phyloP scores from a whole-genome alignment of 2,888 invertebrate species.

The Fragum whitleyi region DNA sequence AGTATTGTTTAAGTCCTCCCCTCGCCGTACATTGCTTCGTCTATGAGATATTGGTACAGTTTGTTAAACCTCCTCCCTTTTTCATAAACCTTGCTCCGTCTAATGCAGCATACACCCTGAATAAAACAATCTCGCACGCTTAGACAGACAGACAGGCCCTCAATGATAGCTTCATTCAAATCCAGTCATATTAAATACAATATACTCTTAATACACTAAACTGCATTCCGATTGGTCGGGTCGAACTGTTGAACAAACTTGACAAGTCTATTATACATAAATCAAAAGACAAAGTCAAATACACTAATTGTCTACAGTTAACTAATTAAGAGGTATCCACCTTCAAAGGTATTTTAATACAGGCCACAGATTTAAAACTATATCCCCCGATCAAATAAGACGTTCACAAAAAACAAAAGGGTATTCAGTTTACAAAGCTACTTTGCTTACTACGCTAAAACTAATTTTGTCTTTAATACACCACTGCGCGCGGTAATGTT shows the following conservation, averaged over 20 bases:
- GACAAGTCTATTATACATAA: constrained; percentile 1
- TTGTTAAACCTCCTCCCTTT: background rate
- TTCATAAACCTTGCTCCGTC: background rate
- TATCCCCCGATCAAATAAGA: constrained; percentile 6
- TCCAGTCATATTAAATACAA: constrained; percentile 1
- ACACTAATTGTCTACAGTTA: constrained; percentile 1
- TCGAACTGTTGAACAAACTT: background rate
- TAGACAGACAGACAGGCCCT: constrained; percentile 2
- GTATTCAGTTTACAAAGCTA: background rate
- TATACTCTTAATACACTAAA: constrained; percentile 6
- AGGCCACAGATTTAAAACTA: constrained; percentile 13
- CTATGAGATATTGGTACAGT: background rate
- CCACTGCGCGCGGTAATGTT: background rate
- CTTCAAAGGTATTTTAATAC: constrained; percentile 11
- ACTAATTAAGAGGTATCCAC: background rate
- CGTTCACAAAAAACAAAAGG: background rate
- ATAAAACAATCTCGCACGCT: background rate
- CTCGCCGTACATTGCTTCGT: background rate
- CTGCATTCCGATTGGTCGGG: constrained; percentile 12
- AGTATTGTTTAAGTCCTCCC: background rate
- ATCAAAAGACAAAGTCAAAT: constrained; percentile 1
- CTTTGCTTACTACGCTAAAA: constrained; percentile 6
- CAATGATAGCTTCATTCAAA: constrained; percentile 7
- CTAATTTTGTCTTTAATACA: constrained; percentile 12
- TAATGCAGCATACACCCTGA: background rate